A percentile compares a stretch with the other conserved stretches of the same genome.
Conservation (phyloP, 2,888 invertebrate species). For the Dryocosmus kuriphilus region DNA sequence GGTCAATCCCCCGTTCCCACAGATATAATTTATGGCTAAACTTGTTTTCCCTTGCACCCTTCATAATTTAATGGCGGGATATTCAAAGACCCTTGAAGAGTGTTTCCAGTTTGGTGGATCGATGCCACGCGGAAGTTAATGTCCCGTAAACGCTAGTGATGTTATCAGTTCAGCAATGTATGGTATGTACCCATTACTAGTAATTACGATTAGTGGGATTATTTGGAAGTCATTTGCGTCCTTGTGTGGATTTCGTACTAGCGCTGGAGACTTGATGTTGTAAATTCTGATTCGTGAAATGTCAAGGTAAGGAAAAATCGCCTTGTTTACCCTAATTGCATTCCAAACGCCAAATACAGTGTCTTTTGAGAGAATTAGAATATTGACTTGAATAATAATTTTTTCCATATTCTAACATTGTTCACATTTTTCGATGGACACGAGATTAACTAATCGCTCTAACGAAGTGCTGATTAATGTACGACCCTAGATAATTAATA, state of each 20-base stretch:
- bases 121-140: background rate
- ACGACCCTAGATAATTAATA: background rate
- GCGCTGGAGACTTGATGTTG: background rate
- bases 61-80: background rate
- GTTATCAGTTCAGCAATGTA: conserved; percentile 21
- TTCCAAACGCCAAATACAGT: background rate
- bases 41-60: background rate
- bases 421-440: background rate
- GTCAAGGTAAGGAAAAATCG: conserved; percentile 26
- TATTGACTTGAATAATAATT: background rate
- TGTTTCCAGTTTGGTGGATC: conserved; percentile 16
- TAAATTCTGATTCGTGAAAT: conserved; percentile 14
- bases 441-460: background rate
- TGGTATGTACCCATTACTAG: conserved; percentile 3
- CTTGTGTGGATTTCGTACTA: conserved; percentile 17
- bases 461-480: background rate
- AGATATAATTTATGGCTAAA: background rate
- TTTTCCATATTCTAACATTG: background rate
- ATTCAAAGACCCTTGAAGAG: background rate
- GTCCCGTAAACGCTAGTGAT: background rate
- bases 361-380: background rate
- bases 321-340: background rate
- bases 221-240: background rate
- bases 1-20: no score
- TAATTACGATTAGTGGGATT: background rate